Evolutionary conservation across 2,797 vertebrate species (phyloP), one percentile per base, ranked within the genome.

Genomic region (Oreochromis mossambicus): DNA sequence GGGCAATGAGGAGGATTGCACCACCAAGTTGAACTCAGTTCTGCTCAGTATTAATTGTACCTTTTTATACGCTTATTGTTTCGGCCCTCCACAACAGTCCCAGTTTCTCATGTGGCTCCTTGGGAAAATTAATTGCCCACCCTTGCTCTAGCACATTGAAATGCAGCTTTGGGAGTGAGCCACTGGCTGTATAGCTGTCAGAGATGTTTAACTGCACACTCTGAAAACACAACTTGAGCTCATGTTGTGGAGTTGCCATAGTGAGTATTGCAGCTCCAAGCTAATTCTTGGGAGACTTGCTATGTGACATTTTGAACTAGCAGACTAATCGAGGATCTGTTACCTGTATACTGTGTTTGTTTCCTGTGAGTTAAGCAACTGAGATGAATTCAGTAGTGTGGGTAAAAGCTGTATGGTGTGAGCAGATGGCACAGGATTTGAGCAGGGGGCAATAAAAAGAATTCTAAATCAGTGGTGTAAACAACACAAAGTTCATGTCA

Each of bases 201-300:
- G 77, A 32, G 77, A 51, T 83, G 70, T 83, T 86, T 77, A 87
- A 79, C 82, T 75, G 78, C 75, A 34, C 80, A 81, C 5, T n/a
- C 80, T 81, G 21, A 78, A 55, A 79, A 77, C 48, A 17, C 21
- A 58, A 87, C 70, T 87, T 41, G 55, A 54, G 78, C 52, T 77
- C 43, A 46, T 95, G 92, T 94, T 92, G 89, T 91, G 86, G 15
- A 2, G 93, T 95, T 93, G 78, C 88, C 85, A 91, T 91, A 82
- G 91, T 51, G 87, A 94, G 46, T 3, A 26, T 32, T 13, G 26
- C 55, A 83, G 78, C 83, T 86, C 50, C 8, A 15, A 78, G 70
- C 43, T 55, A 77, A 41, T 54, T 56, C 84, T 70, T 55, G 14
- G 56, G 86, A 81, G 78, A 85, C 54, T 32, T 15, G 19, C 38